phyloP scores from a whole-genome alignment of 2,797 vertebrate species.

The Acrocephalus scirpaceus region DNA sequence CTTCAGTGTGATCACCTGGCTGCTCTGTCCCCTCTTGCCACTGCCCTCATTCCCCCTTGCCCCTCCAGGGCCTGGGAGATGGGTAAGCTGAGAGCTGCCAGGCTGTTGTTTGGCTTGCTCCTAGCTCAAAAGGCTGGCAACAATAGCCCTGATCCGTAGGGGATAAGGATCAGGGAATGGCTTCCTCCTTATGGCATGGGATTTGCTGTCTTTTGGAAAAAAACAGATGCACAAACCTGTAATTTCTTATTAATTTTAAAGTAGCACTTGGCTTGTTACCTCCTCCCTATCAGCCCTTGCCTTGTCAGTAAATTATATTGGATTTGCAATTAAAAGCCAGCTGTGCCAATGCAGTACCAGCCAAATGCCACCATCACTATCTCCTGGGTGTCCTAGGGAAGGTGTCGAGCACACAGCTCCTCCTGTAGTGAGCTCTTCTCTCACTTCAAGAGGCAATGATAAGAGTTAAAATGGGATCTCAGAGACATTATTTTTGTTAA shows the following conservation, averaged over 20 bases:
- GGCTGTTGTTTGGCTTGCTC: not conserved
- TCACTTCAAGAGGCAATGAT: not conserved
- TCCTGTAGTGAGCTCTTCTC: conserved; percentile 25
- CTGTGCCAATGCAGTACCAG: conserved; percentile 54
- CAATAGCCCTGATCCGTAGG: not conserved
- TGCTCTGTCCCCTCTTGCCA: no score
- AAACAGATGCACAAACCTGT: not conserved
- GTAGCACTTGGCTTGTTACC: conserved; percentile 27
- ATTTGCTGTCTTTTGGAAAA: conserved; percentile 9
- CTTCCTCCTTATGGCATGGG: not conserved
- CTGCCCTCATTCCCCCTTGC: rapidly evolving
- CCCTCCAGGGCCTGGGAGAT: not conserved
- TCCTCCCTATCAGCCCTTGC: not conserved
- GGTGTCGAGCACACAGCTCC: not conserved
- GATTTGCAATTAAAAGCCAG: conserved; percentile 68
- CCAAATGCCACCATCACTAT: conserved; percentile 44
- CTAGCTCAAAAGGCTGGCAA: not conserved
- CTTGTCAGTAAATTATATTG: conserved; percentile 53
- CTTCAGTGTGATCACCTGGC: rapidly evolving
- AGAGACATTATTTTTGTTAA: conserved; percentile 10
- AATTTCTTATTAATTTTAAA: conserved; percentile 59
- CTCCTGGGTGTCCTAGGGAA: conserved; percentile 15
- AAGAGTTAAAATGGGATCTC: conserved; percentile 32
- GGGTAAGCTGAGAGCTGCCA: not conserved
- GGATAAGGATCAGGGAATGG: not conserved